Evolutionary conservation across 2,113 vertebrate species (phyloP), one percentile per base, ranked within the genome.

Genomic region (Pomatorhinus ruficollis): DNA sequence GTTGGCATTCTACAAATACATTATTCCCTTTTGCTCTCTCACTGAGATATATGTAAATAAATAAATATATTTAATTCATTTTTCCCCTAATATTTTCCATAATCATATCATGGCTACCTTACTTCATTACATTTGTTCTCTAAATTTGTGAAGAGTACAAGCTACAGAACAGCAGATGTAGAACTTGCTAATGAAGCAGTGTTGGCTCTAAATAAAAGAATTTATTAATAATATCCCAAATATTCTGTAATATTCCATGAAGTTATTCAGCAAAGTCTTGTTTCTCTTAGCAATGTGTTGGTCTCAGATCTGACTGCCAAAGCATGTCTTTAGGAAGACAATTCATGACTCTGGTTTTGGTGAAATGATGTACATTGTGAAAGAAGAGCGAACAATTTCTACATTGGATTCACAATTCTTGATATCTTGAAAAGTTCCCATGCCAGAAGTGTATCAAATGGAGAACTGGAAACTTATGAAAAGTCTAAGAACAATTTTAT

Each of bases 401-500:
- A 27, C 11, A 21, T 3, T 79, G 12, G 15, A 45, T 45, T 83
- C 75, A 69, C 25, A 42, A 8, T 31, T 66, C 10, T 33, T 61
- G 35, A 15, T 18, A n/a, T 5, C 5, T 22, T 71, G 16, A 80
- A 75, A 79, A 0, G 0, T 40, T 54, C 5, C 11, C 11, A 53
- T 27, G 15, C 9, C 44, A 72, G 18, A 77, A 64, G 4, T 11
- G 1, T 47, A 72, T 52, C 27, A 56, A 92, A 45, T 7, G 4
- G 53, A 76, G 23, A 91, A 47, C 3, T 15, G 31, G 18, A 87
- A 81, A 72, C 56, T 60, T 23, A 27, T 35, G 27, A 72, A 80
- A 89, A 35, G 9, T 28, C 0, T 0, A 64, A 77, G 24, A 39
- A 24, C 0, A 0, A 30, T 59, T 68, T 86, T 71, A 47, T 59